Conservation (phyloP, 1,140 invertebrate genomes). For the Aricia agestis region DNA sequence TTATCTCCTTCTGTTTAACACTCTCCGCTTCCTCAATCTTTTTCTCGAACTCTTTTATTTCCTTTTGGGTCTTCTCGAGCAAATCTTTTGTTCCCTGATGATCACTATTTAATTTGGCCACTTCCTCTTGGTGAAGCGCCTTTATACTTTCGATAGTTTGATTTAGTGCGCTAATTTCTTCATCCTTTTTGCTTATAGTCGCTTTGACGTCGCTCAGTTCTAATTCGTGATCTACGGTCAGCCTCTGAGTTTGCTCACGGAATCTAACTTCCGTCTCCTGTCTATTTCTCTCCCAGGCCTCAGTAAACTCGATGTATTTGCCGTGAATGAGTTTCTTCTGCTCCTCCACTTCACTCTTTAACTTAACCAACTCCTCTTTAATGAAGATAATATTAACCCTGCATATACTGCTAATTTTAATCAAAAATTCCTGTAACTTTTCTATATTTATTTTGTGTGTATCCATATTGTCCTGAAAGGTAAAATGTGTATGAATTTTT, state of each 20-base stretch:
- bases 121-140: slow-evolving; percentile 70
- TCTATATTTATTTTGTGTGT: slow-evolving; percentile 76
- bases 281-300: slow-evolving; percentile 75
- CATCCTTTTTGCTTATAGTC: slow-evolving; percentile 72
- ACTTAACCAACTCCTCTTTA: slow-evolving; percentile 77
- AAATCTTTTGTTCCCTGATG: slow-evolving; percentile 64
- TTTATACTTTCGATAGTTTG: slow-evolving; percentile 62
- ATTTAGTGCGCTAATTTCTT: slow-evolving; percentile 76
- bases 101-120: slow-evolving; percentile 69
- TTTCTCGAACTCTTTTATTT: slow-evolving; percentile 74
- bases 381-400: slow-evolving; percentile 77
- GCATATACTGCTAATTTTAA: slow-evolving; percentile 70
- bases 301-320: slow-evolving; percentile 75
- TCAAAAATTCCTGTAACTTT: slow-evolving; percentile 71
- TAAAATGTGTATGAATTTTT: slow-evolving; percentile 15
- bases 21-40: slow-evolving; percentile 74
- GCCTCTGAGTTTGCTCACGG: slow-evolving; percentile 77
- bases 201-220: slow-evolving; percentile 80
- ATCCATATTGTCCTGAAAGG: slow-evolving; percentile 77
- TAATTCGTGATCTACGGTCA: slow-evolving; percentile 81
- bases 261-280: slow-evolving; percentile 74
- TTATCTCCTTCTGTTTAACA: slow-evolving; percentile 80
- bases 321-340: slow-evolving; percentile 75
- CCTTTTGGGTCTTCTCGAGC: slow-evolving; percentile 67
- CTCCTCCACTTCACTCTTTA: slow-evolving; percentile 73